Evolutionary conservation across 2,888 invertebrate species (phyloP), one percentile per base, ranked within the genome.

Genomic region (Salticus scenicus): DNA sequence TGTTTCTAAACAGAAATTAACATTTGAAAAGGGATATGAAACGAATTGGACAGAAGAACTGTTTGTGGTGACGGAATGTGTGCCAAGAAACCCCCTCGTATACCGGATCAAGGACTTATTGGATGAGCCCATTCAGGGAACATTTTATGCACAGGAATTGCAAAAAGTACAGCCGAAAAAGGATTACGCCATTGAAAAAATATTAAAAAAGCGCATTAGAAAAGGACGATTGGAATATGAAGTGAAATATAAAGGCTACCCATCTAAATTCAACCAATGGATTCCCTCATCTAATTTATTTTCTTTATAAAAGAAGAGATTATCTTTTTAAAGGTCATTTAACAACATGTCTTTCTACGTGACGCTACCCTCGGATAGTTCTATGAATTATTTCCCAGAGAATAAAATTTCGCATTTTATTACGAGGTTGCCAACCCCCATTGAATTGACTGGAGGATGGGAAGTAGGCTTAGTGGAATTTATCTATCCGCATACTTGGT

Each of bases 381-480:
- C 71, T 14, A 72, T 42, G 47, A 1, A 41, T 12, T 79, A 33
- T 66, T 72, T 72, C 83, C 88, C 89, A 0, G 78, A 88, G 33
- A n/a, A n/a, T n/a, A n/a, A n/a, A n/a, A n/a, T n/a, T n/a, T n/a
- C n/a, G n/a, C n/a, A n/a, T n/a, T n/a, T n/a, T n/a, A n/a, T n/a
- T n/a, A n/a, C n/a, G n/a, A n/a, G n/a, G n/a, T n/a, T n/a, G n/a
- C n/a, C n/a, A 8, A 72, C 83, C 37, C 67, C 77, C 31, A 87
- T 89, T 24, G 63, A 77, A 70, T 79, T 89, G 27, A 41, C 87
- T 1, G 89, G 89, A 12, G 76, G 88, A 17, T 90, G 89, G 89
- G 86, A 87, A 70, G 88, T 89, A 1, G 89, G 71, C 33, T 27
- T 89, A 33, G 77, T 80, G 37, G 88, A 89, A 77, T 84, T 89